A percentile compares a stretch with the other conserved stretches of the same genome.
These are phyloP conservation scores for Dissostichus mawsoni DNA, from an alignment of 2,113 vertebrate genomes.

Conservation along the genomic window DNA sequence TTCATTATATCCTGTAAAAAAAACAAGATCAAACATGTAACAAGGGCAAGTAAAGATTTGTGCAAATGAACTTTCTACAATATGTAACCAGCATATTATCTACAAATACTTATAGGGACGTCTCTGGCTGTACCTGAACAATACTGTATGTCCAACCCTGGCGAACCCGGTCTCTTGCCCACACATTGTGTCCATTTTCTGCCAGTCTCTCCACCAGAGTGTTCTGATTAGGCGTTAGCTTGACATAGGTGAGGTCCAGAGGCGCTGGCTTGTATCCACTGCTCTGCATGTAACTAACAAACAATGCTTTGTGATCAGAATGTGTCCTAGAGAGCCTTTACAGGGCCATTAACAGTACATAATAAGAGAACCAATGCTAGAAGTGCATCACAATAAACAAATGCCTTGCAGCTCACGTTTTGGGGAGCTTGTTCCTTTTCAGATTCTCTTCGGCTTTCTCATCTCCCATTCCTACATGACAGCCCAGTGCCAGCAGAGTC, in stretches of 20 bases:
- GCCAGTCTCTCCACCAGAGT: slow-evolving; percentile 92
- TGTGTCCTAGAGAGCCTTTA: background rate
- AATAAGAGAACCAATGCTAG: background rate
- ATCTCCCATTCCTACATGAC: slow-evolving; percentile 94
- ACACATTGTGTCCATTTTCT: slow-evolving; percentile 94
- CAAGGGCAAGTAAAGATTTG: too few relatives aligned
- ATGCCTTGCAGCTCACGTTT: slow-evolving; percentile 84
- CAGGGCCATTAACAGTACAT: background rate
- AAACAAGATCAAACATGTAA: slow-evolving; percentile 13
- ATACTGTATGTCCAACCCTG: slow-evolving; percentile 95
- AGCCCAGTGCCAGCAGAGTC: slow-evolving; percentile 92
- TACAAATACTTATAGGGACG: background rate
- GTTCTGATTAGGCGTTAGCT: slow-evolving; percentile 92
- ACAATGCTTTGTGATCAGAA: slow-evolving; percentile 23
- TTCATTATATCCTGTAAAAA: slow-evolving; percentile 88
- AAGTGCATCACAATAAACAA: background rate
- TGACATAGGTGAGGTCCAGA: slow-evolving; percentile 90
- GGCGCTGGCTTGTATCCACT: slow-evolving; percentile 92
- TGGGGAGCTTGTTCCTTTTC: slow-evolving; percentile 91
- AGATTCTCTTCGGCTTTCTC: slow-evolving; percentile 95
- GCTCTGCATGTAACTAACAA: slow-evolving; percentile 88
- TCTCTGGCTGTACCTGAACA: slow-evolving; percentile 84
- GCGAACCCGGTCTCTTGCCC: slow-evolving; percentile 91
- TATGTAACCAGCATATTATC: background rate
- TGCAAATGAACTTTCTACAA: too few relatives aligned